Evolutionary conservation across 2,888 invertebrate genomes (phyloP).

Genomic region (Lepidochitona cinerea): DNA sequence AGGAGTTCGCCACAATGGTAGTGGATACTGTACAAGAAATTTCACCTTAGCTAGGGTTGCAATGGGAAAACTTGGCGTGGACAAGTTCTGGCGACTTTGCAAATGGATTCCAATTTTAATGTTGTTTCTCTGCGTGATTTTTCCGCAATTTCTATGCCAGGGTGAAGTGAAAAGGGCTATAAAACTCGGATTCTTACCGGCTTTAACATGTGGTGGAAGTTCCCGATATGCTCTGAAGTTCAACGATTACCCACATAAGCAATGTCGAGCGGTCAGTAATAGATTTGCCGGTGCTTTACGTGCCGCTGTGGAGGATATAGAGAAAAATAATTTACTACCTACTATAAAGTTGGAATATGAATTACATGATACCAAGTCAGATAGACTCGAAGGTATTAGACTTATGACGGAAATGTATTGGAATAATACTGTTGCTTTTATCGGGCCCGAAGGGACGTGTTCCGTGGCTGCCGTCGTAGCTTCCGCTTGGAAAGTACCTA

Average conservation of each 20-base stretch:
- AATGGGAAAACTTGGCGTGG: too few species aligned
- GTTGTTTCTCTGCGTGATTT: not conserved
- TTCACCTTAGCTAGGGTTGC: too few species aligned
- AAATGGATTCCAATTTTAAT: not conserved
- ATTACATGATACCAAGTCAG: slow-evolving; percentile 36
- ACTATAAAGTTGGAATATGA: slow-evolving; percentile 38
- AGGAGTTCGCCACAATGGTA: too few species aligned
- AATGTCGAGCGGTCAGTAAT: not conserved
- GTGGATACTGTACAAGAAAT: too few species aligned
- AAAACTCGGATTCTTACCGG: slow-evolving; percentile 40
- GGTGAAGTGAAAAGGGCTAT: slow-evolving; percentile 3
- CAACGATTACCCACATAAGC: not conserved
- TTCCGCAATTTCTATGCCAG: not conserved
- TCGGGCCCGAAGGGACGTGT: slow-evolving; percentile 95
- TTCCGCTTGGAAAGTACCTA: slow-evolving; percentile 92
- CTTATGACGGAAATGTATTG: slow-evolving; percentile 49
- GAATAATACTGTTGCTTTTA: slow-evolving; percentile 85
- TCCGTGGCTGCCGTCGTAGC: slow-evolving; percentile 92
- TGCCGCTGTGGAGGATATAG: slow-evolving; percentile 49
- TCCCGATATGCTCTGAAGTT: slow-evolving; percentile 28
- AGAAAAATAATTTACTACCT: slow-evolving; percentile 30
- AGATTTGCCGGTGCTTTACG: slow-evolving; percentile 55
- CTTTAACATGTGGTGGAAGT: slow-evolving; percentile 24
- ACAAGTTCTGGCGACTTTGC: not conserved
- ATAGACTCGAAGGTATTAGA: slow-evolving; percentile 37